Evolutionary conservation across 2,797 vertebrate species (phyloP).

Genomic region (Cirrhinus mrigala): DNA sequence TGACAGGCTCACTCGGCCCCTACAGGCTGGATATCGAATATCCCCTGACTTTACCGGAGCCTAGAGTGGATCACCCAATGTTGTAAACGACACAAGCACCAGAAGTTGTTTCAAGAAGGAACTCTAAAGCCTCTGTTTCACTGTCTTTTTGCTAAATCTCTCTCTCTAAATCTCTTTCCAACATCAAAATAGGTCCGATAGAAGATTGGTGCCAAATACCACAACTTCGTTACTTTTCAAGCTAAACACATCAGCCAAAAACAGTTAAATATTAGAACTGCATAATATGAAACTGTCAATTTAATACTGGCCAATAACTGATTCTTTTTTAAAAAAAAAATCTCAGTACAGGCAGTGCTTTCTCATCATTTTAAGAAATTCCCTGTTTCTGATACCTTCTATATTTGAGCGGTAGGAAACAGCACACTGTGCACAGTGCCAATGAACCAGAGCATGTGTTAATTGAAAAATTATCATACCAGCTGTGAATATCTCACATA

Average conservation of each 20-base stretch:
- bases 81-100: background rate
- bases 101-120: constrained; percentile 15
- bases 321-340: background rate
- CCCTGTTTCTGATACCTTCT: constrained; percentile 22
- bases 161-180: background rate
- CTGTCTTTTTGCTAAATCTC: background rate
- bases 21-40: constrained; percentile 9
- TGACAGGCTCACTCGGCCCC: constrained; percentile 9
- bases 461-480: constrained; percentile 46
- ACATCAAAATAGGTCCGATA: background rate
- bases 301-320: background rate
- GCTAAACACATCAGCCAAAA: background rate
- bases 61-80: constrained; percentile 22
- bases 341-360: background rate
- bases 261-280: background rate
- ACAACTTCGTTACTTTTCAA: background rate
- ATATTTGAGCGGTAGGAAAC: constrained; percentile 18
- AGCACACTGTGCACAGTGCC: constrained; percentile 11
- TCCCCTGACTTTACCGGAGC: constrained; percentile 25
- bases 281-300: background rate
- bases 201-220: background rate
- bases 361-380: constrained; percentile 1
- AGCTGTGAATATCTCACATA: constrained; percentile 42
- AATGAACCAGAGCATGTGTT: constrained; percentile 34
- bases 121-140: background rate